Conservation (phyloP, 1,140 invertebrate genomes). For the Anadara kagoshimensis region DNA sequence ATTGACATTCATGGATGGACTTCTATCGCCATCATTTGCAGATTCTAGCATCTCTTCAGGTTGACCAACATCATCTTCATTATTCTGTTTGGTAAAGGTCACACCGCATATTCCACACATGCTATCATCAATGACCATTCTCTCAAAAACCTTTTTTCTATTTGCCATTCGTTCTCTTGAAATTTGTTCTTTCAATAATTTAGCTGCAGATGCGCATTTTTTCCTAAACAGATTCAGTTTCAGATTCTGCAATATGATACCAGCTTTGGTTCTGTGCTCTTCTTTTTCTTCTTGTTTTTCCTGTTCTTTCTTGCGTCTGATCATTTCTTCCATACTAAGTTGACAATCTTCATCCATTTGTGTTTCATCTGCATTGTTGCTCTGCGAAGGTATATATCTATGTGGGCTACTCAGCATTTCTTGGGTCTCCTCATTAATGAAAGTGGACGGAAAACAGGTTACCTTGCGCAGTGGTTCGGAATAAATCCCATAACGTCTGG, state of each 20-base stretch:
- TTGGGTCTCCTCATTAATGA: not conserved
- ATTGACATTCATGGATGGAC: no score
- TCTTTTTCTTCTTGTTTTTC: constrained; percentile 29
- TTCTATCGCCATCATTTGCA: no score
- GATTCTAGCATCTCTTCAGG: no score
- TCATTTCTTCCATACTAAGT: constrained; percentile 13
- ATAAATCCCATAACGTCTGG: constrained; percentile 13
- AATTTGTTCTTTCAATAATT: constrained; percentile 15
- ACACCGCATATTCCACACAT: constrained; percentile 31
- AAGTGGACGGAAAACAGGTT: not conserved
- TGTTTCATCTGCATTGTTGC: constrained; percentile 14
- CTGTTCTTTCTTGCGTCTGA: constrained; percentile 42
- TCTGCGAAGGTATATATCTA: not conserved
- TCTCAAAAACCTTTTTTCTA: constrained; percentile 6
- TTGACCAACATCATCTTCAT: no score
- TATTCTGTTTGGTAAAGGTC: not conserved
- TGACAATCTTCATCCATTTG: not conserved
- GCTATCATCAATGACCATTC: constrained; percentile 6
- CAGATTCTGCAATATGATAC: constrained; percentile 26
- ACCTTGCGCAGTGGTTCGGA: not conserved
- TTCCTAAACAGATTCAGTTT: constrained; percentile 15
- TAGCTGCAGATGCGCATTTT: constrained; percentile 15
- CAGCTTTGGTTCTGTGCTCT: constrained; percentile 26
- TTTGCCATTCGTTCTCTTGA: not conserved
- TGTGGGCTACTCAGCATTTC: constrained; percentile 13